phyloP scores from a whole-genome alignment of 2,888 invertebrate species.

The Hylaea fasciaria region DNA sequence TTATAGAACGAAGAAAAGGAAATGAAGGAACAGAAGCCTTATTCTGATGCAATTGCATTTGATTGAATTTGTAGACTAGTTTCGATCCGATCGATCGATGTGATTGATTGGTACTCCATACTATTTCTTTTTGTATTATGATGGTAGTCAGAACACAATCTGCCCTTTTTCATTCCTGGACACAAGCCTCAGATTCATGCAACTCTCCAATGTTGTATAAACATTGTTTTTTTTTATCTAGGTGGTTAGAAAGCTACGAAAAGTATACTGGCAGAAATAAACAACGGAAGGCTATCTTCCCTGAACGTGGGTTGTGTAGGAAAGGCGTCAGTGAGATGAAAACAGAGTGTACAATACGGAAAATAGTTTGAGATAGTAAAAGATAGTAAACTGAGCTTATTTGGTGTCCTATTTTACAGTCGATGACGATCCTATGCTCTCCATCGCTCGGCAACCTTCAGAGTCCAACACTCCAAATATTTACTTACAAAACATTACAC shows the following conservation, averaged over 20 bases:
- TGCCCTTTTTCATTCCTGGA: too few species aligned
- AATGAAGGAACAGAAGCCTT: background rate
- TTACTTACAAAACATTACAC: conserved; percentile 17
- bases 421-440: conserved; percentile 49
- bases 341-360: too few species aligned
- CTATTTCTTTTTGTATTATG: too few species aligned
- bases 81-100: too few species aligned
- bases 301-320: background rate
- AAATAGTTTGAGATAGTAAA: conserved; percentile 8
- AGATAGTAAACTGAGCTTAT: conserved; percentile 48
- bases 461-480: conserved; percentile 44
- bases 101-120: too few species aligned
- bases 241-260: too few species aligned
- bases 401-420: conserved; percentile 62
- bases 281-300: background rate
- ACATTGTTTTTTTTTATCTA: too few species aligned
- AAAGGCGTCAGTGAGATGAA: conserved; percentile 7
- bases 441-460: conserved; percentile 53
- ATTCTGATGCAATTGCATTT: background rate
- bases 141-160: too few species aligned
- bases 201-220: too few species aligned
- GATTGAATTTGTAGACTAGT: background rate
- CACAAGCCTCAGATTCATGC: too few species aligned
- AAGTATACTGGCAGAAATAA: too few species aligned
- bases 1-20: conserved; percentile 1